Conservation (phyloP, 37 sponge, comb jelly and placozoan species). For the Geodia barretti region DNA sequence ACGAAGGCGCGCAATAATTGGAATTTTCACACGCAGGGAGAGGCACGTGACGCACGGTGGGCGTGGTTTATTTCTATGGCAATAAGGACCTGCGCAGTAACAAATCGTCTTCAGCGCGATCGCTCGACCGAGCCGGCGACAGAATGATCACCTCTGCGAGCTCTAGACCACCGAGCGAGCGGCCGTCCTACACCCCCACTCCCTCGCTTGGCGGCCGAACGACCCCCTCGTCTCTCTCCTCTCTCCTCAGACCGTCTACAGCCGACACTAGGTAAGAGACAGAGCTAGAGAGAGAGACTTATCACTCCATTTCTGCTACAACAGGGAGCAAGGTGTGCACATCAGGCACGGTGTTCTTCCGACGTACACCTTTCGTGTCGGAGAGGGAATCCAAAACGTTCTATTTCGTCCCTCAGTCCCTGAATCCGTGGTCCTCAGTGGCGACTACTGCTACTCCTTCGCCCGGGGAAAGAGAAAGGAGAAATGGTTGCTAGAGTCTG, state of each 20-base stretch:
- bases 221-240: not conserved
- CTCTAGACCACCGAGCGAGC: not conserved
- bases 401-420: conserved; percentile 26
- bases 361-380: conserved; percentile 2
- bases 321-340: not conserved
- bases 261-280: not conserved
- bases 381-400: conserved; percentile 24
- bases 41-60: not conserved
- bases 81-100: too few species aligned
- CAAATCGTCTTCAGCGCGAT: too few species aligned
- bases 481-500: not conserved
- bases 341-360: conserved; percentile 55
- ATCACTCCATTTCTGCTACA: not conserved
- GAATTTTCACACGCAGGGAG: not conserved
- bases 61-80: not conserved
- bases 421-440: not conserved
- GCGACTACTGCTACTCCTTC: not conserved
- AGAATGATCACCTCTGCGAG: not conserved
- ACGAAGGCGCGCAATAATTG: not conserved
- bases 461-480: not conserved
- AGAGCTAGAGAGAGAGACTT: not conserved
- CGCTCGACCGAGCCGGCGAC: too few species aligned
- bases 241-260: not conserved
- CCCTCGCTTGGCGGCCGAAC: not conserved
- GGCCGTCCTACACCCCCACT: not conserved